phyloP scores from a whole-genome alignment of 1,140 invertebrate species.

The Sarcophaga bullata region DNA sequence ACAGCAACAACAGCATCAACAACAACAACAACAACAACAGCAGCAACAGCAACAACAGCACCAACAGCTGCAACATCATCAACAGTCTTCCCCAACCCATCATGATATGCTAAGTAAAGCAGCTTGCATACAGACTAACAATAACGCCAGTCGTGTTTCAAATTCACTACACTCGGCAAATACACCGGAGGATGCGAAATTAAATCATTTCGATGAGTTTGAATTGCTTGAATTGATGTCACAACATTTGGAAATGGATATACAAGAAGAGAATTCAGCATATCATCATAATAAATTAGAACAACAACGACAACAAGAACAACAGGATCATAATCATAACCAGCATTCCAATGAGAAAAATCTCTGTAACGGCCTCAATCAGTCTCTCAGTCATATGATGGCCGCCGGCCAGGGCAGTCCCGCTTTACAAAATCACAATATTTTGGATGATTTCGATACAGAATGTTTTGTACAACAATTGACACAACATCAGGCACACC shows the following conservation, averaged over 20 bases:
- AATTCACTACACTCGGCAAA: background rate
- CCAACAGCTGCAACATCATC: conserved; percentile 36
- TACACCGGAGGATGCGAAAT: conserved; percentile 52
- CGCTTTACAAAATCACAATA: background rate
- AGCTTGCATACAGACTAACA: background rate
- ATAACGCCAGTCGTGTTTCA: background rate
- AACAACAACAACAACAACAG: conserved; percentile 50
- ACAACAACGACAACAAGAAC: conserved; percentile 38
- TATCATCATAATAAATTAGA: background rate
- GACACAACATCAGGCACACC: conserved; percentile 41
- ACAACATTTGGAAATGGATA: conserved; percentile 65
- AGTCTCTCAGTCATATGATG: conserved; percentile 61
- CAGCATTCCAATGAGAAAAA: conserved; percentile 37
- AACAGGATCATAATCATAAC: background rate
- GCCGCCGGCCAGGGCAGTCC: background rate
- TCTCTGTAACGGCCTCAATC: conserved; percentile 48
- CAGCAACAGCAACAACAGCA: conserved; percentile 40
- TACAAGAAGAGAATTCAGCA: conserved; percentile 54
- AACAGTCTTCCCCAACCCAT: conserved; percentile 49
- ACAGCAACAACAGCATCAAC: conserved; percentile 48
- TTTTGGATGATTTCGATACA: conserved; percentile 23
- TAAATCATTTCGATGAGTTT: conserved; percentile 64
- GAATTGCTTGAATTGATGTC: conserved; percentile 64
- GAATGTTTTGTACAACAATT: conserved; percentile 25
- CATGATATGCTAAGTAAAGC: conserved; percentile 46